These are phyloP conservation scores for Desmophyllum pertusum DNA, from an alignment of 92 coral and sea anemone genomes.

Conservation along the genomic window DNA sequence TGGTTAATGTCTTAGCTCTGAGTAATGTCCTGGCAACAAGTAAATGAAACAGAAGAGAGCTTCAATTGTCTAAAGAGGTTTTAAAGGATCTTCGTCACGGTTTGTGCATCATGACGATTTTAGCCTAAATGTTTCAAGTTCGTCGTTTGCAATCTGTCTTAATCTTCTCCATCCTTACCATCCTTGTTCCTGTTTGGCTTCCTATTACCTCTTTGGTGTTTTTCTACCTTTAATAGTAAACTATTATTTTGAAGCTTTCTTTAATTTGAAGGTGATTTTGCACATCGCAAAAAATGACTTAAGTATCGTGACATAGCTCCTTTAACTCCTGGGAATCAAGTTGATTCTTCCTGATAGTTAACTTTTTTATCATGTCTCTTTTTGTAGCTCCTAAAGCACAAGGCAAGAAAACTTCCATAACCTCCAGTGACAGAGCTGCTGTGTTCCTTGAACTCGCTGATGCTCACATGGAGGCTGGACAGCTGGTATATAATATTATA, in stretches of 20 bases:
- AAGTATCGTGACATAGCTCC: too few species aligned
- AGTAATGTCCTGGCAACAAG: neutral
- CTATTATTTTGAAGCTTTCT: too few species aligned
- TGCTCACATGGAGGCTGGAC: slow-evolving; percentile 90
- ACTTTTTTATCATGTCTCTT: neutral
- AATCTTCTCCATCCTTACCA: too few species aligned
- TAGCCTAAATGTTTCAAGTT: too few species aligned
- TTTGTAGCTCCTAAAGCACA: slow-evolving; percentile 42
- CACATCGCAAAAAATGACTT: too few species aligned
- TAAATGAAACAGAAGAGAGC: neutral
- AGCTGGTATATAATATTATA: slow-evolving; percentile 59
- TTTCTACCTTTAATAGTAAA: too few species aligned
- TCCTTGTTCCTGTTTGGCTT: too few species aligned
- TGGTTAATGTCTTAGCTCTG: neutral
- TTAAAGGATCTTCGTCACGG: too few species aligned
- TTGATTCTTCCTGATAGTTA: neutral
- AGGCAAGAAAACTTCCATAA: slow-evolving; percentile 69
- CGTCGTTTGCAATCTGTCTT: too few species aligned
- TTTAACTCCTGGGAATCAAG: neutral
- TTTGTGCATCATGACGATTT: too few species aligned
- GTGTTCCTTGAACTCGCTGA: slow-evolving; percentile 95
- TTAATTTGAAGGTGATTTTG: too few species aligned
- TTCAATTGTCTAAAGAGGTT: neutral
- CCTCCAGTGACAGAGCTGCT: slow-evolving; percentile 87
- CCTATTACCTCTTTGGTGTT: too few species aligned